Evolutionary conservation across 1,140 invertebrate genomes (phyloP).

Genomic region (Papilio machaon): DNA sequence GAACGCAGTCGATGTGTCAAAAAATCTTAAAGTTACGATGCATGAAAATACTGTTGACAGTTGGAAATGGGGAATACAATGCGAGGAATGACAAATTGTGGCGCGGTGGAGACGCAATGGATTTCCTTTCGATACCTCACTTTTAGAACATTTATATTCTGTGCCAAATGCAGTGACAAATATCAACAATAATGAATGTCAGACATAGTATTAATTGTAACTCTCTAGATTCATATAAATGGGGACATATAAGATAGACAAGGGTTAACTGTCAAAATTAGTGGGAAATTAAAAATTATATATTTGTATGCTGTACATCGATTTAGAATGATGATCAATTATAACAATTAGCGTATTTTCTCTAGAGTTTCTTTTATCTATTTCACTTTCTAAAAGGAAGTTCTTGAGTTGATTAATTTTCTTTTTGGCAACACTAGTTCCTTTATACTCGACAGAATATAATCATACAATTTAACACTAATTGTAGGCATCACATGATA

Average conservation of each 20-base stretch:
- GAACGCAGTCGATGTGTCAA: not conserved
- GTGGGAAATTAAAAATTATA: no score
- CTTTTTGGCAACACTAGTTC: not conserved
- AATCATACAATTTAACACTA: not conserved
- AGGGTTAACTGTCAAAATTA: no score
- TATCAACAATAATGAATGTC: not conserved
- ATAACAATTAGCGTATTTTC: no score
- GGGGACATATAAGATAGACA: not conserved
- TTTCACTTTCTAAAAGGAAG: no score
- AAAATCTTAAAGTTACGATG: slow-evolving; percentile 12
- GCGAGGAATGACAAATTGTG: slow-evolving; percentile 19
- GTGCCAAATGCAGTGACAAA: slow-evolving; percentile 6
- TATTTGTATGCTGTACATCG: no score
- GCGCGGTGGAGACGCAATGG: not conserved
- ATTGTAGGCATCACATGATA: not conserved
- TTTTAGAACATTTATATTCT: not conserved
- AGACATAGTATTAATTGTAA: no score
- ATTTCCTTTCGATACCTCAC: slow-evolving; percentile 4
- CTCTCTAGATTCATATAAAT: not conserved
- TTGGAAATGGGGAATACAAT: slow-evolving; percentile 4
- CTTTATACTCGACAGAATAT: not conserved
- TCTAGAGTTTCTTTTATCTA: no score
- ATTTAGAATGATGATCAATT: no score
- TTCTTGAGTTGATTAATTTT: not conserved
- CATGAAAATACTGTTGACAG: slow-evolving; percentile 33